phyloP scores from a whole-genome alignment of 2,888 invertebrate genomes.

The Diadegma fenestrale region DNA sequence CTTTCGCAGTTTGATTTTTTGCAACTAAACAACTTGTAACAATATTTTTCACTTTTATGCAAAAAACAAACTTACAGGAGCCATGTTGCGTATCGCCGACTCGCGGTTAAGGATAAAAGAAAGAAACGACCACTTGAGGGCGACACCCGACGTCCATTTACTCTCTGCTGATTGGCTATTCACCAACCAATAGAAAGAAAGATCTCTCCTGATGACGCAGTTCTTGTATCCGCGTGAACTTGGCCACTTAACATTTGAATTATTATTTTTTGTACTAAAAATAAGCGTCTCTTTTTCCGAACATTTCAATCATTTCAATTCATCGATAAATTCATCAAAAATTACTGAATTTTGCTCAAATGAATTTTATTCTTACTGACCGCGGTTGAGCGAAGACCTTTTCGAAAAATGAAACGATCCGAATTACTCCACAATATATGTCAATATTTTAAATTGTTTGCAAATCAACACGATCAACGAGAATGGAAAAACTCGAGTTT shows the following conservation, averaged over 20 bases:
- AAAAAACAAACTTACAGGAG: conserved; percentile 77
- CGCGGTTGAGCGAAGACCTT: background rate
- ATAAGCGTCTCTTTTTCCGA: background rate
- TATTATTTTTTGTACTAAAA: background rate
- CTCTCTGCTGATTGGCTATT: background rate
- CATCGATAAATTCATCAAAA: background rate
- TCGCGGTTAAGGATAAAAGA: conserved; percentile 67
- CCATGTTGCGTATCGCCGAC: conserved; percentile 76
- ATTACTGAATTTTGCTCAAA: background rate
- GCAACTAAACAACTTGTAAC: conserved; percentile 16
- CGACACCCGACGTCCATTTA: conserved; percentile 1
- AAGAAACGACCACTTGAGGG: conserved; percentile 67
- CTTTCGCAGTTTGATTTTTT: conserved; percentile 50
- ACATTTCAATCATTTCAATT: background rate
- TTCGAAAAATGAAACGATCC: background rate
- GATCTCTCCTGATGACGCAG: background rate
- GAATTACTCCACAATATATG: background rate
- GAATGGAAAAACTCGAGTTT: background rate
- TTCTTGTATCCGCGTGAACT: background rate
- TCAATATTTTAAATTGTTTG: background rate
- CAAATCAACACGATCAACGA: background rate
- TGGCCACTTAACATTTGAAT: background rate
- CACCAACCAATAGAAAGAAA: background rate
- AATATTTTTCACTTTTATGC: conserved; percentile 41
- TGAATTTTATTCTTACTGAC: background rate